A percentile compares a stretch with the other conserved stretches of the same genome.
These are phyloP conservation scores for Erinaceus europaeus DNA, from an alignment of 2,113 vertebrate genomes.

Conservation along the genomic window DNA sequence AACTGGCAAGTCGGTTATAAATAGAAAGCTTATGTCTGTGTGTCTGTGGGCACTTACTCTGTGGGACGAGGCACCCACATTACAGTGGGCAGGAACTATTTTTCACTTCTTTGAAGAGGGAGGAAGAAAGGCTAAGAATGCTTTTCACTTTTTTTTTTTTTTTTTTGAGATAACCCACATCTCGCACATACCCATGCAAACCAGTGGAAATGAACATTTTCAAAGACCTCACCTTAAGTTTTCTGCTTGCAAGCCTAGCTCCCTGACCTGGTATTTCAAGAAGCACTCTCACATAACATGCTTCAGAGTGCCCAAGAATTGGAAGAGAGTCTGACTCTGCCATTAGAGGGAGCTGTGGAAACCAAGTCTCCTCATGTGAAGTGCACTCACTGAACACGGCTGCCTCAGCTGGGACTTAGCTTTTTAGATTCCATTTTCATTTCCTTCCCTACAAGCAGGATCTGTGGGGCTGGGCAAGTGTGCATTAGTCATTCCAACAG, in stretches of 20 bases:
- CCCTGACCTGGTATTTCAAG: constrained; percentile 56
- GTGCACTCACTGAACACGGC: not conserved
- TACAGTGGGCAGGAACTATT: constrained; percentile 68
- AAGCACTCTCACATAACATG: constrained; percentile 15
- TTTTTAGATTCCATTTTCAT: not conserved
- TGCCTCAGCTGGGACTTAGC: not conserved
- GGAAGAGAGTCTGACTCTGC: not conserved
- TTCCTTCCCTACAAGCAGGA: not conserved
- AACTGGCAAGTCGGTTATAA: constrained; percentile 73
- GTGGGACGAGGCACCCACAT: constrained; percentile 61
- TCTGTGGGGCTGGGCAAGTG: constrained; percentile 43
- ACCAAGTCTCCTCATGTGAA: constrained; percentile 8
- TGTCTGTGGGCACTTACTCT: constrained; percentile 59
- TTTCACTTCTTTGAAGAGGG: constrained; percentile 67
- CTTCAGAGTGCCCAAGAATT: constrained; percentile 9
- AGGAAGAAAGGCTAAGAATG: constrained; percentile 63
- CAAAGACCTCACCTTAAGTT: constrained; percentile 63
- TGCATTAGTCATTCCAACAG: constrained; percentile 2
- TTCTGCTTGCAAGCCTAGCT: constrained; percentile 55
- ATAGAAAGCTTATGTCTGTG: constrained; percentile 64
- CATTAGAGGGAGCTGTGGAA: not conserved
- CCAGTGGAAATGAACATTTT: constrained; percentile 74
- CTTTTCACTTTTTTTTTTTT: not conserved
- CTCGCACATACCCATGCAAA: constrained; percentile 53
- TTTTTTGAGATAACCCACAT: constrained; percentile 69